Percentiles rank a stretch among this genome's conserved stretches.
These are phyloP conservation scores for Oryzias woworae DNA, from an alignment of 2,113 vertebrate species.

Conservation along the genomic window DNA sequence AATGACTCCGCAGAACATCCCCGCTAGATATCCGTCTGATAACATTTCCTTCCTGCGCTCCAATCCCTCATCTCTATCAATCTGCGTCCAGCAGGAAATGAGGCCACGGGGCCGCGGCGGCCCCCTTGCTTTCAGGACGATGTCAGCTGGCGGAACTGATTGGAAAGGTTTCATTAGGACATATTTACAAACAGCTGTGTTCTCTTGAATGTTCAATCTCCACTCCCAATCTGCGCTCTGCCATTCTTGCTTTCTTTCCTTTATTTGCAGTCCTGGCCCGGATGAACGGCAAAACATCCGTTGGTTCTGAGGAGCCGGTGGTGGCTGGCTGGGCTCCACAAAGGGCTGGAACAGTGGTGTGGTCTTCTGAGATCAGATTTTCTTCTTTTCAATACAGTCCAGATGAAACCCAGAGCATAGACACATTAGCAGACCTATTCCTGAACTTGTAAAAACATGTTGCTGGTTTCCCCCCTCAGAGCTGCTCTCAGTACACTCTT, in stretches of 20 bases:
- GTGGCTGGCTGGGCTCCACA: constrained; percentile 8
- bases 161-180: constrained; percentile 31
- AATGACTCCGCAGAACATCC: constrained; percentile 48
- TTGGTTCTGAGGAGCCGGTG: constrained; percentile 4
- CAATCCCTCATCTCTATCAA: constrained; percentile 28
- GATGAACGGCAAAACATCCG: constrained; percentile 21
- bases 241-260: constrained; percentile 21
- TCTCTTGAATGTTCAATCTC: not conserved
- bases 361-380: constrained; percentile 12
- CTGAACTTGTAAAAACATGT: too few relatives aligned
- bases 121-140: constrained; percentile 5
- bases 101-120: constrained; percentile 10
- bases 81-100: constrained; percentile 57
- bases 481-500: too few relatives aligned
- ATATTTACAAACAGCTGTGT: not conserved
- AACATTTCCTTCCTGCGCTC: constrained; percentile 51
- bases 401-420: too few relatives aligned
- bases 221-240: constrained; percentile 1
- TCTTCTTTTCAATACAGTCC: too few relatives aligned
- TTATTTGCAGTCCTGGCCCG: constrained; percentile 13
- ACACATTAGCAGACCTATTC: too few relatives aligned
- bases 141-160: constrained; percentile 16
- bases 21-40: constrained; percentile 55
- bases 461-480: too few relatives aligned
- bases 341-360: constrained; percentile 38